These are phyloP conservation scores for Synanthedon vespiformis DNA, from an alignment of 2,888 invertebrate genomes.

Conservation along the genomic window DNA sequence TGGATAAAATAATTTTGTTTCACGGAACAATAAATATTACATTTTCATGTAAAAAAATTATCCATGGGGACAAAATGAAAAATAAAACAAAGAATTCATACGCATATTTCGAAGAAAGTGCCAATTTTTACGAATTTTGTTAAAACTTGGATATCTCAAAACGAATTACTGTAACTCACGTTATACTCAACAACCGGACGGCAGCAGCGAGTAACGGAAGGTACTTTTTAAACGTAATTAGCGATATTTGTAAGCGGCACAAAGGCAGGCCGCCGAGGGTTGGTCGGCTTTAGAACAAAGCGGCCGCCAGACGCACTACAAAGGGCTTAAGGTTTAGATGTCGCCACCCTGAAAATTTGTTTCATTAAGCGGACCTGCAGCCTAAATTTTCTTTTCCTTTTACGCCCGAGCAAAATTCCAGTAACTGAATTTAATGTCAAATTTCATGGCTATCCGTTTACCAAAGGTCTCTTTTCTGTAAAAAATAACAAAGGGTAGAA, in stretches of 20 bases:
- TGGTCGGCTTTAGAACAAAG: conserved; percentile 45
- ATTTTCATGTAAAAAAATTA: too few species aligned
- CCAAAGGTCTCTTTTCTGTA: conserved; percentile 29
- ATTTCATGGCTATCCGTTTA: conserved; percentile 43
- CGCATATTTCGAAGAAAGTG: too few species aligned
- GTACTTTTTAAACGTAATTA: conserved; percentile 53
- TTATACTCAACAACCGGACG: background rate
- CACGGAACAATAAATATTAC: too few species aligned
- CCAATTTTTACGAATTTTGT: too few species aligned
- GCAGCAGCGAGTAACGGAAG: background rate
- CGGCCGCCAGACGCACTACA: conserved; percentile 44
- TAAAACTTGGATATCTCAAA: too few species aligned
- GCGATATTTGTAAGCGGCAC: conserved; percentile 54
- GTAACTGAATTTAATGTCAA: conserved; percentile 33
- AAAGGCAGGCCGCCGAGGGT: conserved; percentile 48
- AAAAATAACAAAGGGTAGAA: conserved; percentile 35
- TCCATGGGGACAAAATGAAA: too few species aligned
- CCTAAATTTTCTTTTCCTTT: conserved; percentile 53
- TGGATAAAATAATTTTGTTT: too few species aligned
- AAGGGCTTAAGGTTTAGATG: conserved; percentile 63
- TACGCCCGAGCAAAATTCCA: conserved; percentile 32
- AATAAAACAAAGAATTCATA: too few species aligned
- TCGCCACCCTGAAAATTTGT: conserved; percentile 62
- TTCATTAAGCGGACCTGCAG: conserved; percentile 51
- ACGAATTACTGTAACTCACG: background rate